Conservation (phyloP, 2,113 vertebrate genomes). For the Ancistrus triradiatus region DNA sequence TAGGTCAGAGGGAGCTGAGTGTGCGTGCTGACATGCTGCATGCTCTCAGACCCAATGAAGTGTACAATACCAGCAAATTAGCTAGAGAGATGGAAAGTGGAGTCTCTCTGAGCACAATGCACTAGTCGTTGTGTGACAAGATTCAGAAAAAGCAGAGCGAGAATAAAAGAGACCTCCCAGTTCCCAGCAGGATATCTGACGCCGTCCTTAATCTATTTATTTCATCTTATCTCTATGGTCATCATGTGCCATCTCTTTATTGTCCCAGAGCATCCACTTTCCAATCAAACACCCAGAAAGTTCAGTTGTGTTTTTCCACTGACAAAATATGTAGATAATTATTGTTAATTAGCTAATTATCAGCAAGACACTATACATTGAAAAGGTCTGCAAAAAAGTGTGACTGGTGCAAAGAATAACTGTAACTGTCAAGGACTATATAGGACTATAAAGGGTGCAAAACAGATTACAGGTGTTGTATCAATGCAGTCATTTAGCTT, state of each 20-base stretch:
- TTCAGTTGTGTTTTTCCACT: no score
- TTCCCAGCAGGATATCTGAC: slow-evolving; percentile 40
- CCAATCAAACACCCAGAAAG: slow-evolving; percentile 19
- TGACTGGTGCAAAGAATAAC: no score
- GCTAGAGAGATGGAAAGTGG: slow-evolving; percentile 49
- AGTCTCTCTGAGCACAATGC: slow-evolving; percentile 6
- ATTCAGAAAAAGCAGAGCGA: slow-evolving; percentile 1
- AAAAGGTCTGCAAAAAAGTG: no score
- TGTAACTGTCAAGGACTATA: no score
- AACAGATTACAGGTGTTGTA: no score
- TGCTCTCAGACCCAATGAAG: slow-evolving; percentile 64
- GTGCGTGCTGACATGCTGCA: slow-evolving; percentile 55
- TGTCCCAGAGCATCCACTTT: slow-evolving; percentile 24
- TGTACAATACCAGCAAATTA: slow-evolving; percentile 73
- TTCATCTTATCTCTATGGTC: slow-evolving; percentile 44
- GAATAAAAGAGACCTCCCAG: slow-evolving; percentile 24
- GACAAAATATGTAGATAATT: no score
- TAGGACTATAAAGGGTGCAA: no score
- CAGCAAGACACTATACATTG: no score
- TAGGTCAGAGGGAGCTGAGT: slow-evolving; percentile 66
- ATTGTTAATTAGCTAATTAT: no score
- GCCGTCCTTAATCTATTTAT: slow-evolving; percentile 46
- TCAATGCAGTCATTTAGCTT: no score
- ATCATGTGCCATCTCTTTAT: slow-evolving; percentile 42
- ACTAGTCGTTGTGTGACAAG: no score